Base-by-base conservation (phyloP, 2,113 vertebrate species). In the Mobula hypostoma region DNA sequence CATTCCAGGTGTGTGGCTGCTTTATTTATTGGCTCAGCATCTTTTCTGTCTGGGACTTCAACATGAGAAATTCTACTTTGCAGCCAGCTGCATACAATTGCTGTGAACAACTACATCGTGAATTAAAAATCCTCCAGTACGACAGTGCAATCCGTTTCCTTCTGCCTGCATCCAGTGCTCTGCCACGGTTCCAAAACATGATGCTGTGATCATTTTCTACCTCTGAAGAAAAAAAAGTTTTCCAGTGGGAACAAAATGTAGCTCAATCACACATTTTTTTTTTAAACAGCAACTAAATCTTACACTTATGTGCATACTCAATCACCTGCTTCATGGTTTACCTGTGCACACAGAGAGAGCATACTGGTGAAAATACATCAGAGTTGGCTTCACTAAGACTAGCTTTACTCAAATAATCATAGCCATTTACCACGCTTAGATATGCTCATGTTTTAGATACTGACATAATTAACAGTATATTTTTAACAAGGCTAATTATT, bases 81-180 rank as follows among this genome's bases (percentile, higher is more conserved):
- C 95, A 96, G 95, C 95, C 96, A 97, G 96, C 96, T 97, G 97
- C 95, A 96, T 96, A 94, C 95, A 95, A 96, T 94, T 96, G 96
- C 95, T 95, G 96, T 95, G 95, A 95, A 1, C 0, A 94, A 95
- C 96, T 96, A 96, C 68, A 76, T 19, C 48, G 70, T 56, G 70
- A 56, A 68, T 90, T 32, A 90, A 66, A 74, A n/a, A 17, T 15
- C 91, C 40, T 93, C 56, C 68, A 74, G 24, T 93, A 21, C 48
- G 32, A 93, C 91, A 93, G 72, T 24, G 48, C 91, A 93, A 74
- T 93, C 21, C 29, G 72, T 76, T 74, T 93, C 72, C 91, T 56
- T 36, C 40, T 15, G 24, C 36, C 29, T 56, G 91, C 7, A 74
- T 24, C 21, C 36, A 56, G 68, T 56, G 27, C 1, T 9, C 91